phyloP scores from a whole-genome alignment of 2,113 vertebrate genomes.

The Bubo scandiacus region DNA sequence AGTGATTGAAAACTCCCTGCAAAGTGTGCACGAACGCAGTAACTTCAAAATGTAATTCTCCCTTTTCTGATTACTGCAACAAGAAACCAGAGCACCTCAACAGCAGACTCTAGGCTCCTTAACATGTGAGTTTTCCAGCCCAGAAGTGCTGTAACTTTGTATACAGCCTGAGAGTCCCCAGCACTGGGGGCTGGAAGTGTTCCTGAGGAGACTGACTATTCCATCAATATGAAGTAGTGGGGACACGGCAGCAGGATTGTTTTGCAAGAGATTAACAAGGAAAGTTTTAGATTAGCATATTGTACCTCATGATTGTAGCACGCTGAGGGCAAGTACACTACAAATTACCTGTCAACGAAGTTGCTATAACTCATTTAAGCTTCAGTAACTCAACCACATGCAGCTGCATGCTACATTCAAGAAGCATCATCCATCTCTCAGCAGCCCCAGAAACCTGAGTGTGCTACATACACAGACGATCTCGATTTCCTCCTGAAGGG shows the following conservation, averaged over 20 bases:
- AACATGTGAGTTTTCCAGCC: background rate
- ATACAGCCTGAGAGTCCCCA: background rate
- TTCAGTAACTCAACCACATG: background rate
- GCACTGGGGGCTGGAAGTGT: background rate
- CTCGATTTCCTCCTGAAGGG: background rate
- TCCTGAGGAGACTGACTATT: background rate
- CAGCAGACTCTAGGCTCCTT: background rate
- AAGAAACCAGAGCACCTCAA: background rate
- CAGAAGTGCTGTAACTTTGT: background rate
- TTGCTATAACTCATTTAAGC: conserved; percentile 22
- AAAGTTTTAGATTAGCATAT: background rate
- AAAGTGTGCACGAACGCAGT: rapidly evolving
- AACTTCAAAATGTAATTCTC: background rate
- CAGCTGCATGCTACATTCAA: background rate
- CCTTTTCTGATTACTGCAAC: background rate
- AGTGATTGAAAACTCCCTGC: background rate
- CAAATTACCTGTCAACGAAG: conserved; percentile 19
- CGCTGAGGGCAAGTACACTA: background rate
- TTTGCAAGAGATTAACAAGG: background rate
- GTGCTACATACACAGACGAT: background rate
- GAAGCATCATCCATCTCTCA: background rate
- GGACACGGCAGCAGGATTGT: background rate
- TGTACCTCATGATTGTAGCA: background rate
- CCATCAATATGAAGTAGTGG: background rate
- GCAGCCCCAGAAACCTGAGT: background rate